Evolutionary conservation across 2,888 invertebrate species (phyloP).

Genomic region (Drosophila mimica): DNA sequence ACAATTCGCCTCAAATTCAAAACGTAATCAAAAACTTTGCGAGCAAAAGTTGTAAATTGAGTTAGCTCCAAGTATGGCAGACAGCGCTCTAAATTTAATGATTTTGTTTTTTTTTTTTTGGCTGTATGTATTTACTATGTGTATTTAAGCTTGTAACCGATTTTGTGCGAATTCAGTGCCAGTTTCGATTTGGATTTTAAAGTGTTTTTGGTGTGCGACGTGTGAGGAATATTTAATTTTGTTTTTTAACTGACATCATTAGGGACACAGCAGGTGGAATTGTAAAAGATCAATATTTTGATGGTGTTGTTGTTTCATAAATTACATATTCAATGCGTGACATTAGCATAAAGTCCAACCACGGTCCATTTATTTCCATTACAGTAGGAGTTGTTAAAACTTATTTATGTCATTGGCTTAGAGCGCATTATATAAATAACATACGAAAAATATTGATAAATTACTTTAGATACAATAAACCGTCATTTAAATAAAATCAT

Average conservation of each 20-base stretch:
- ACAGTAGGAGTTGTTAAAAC: conserved; percentile 63
- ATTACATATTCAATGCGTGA: conserved; percentile 59
- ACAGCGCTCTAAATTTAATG: conserved; percentile 66
- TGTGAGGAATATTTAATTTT: conserved; percentile 72
- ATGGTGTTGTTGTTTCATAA: conserved; percentile 47
- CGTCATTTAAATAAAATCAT: conserved; percentile 64
- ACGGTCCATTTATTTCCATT: conserved; percentile 36
- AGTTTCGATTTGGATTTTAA: conserved; percentile 51
- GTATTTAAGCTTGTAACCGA: conserved; percentile 41
- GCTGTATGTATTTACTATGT: not conserved
- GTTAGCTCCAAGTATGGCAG: conserved; percentile 68
- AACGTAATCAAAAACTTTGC: conserved; percentile 28
- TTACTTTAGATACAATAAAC: conserved; percentile 63
- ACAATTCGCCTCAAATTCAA: conserved; percentile 22
- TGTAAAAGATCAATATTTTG: conserved; percentile 49
- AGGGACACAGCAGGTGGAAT: conserved; percentile 76
- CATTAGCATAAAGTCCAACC: conserved; percentile 61
- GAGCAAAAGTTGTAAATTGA: conserved; percentile 78
- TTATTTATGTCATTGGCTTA: conserved; percentile 62
- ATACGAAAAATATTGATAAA: conserved; percentile 54
- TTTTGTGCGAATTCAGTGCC: conserved; percentile 53
- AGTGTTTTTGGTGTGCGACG: conserved; percentile 56
- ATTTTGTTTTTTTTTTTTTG: conserved; percentile 38
- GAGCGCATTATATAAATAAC: conserved; percentile 34
- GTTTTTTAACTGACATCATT: conserved; percentile 63